Conservation (phyloP, 2,113 vertebrate species). For the Todiramphus chloris region DNA sequence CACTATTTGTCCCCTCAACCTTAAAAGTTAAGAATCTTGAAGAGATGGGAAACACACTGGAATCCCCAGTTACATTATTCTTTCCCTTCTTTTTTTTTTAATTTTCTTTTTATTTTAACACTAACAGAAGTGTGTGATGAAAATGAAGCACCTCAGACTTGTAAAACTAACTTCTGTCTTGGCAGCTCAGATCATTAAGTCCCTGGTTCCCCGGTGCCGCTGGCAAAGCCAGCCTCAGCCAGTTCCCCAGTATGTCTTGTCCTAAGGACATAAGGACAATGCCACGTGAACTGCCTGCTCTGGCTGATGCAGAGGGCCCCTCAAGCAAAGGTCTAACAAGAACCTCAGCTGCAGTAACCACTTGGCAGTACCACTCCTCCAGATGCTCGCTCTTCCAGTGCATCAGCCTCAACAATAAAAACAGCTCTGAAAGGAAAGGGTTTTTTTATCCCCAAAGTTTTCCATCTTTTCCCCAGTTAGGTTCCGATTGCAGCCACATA, state of each 20-base stretch:
- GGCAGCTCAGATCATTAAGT: background rate
- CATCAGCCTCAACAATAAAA: background rate
- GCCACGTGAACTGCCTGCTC: background rate
- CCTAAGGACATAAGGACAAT: background rate
- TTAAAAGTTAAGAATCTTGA: background rate
- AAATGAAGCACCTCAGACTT: background rate
- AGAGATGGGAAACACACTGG: background rate
- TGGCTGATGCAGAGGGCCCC: background rate
- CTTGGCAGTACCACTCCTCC: background rate
- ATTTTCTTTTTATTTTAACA: background rate
- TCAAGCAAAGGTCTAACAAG: background rate
- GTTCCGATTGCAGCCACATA: background rate
- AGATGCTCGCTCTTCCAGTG: background rate
- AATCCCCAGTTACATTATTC: background rate
- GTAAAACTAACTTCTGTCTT: background rate
- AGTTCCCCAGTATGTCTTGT: background rate
- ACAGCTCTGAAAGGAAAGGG: background rate
- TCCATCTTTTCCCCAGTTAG: background rate
- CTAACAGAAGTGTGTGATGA: background rate
- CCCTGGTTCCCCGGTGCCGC: fast-evolving
- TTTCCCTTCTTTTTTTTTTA: background rate
- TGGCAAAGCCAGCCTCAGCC: background rate
- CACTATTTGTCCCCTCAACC: background rate
- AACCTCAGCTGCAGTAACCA: background rate
- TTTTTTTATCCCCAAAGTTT: background rate